Conservation (phyloP, 2,888 invertebrate species). For the Sesamia inferens region DNA sequence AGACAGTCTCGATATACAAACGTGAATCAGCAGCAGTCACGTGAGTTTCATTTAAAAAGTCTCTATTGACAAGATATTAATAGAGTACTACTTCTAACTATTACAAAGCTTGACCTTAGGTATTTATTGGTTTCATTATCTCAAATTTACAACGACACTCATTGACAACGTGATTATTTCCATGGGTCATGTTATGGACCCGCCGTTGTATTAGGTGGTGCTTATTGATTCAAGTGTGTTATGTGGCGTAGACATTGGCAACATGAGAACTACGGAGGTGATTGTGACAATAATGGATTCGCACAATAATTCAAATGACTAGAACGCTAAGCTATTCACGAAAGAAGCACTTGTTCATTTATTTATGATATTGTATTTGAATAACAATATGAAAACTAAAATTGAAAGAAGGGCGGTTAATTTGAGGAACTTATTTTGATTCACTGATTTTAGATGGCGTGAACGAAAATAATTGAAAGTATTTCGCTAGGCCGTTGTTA, state of each 20-base stretch:
- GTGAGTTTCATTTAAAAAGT: slow-evolving; percentile 24
- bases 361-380: background rate
- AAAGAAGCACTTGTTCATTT: background rate
- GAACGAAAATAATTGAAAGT: too few species aligned
- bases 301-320: slow-evolving; percentile 3
- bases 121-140: slow-evolving; percentile 51
- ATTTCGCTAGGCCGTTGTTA: too few species aligned
- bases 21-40: slow-evolving; percentile 31
- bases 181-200: slow-evolving; percentile 34
- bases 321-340: background rate
- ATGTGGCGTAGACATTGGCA: slow-evolving; percentile 8
- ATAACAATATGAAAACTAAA: background rate
- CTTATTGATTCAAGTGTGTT: slow-evolving; percentile 30
- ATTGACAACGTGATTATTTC: slow-evolving; percentile 43
- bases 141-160: slow-evolving; percentile 49
- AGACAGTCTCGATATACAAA: slow-evolving; percentile 6
- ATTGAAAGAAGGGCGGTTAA: background rate
- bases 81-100: slow-evolving; percentile 24
- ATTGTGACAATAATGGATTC: slow-evolving; percentile 12
- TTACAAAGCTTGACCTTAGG: slow-evolving; percentile 45
- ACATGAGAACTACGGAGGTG: slow-evolving; percentile 1
- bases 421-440: too few species aligned
- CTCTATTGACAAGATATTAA: slow-evolving; percentile 23
- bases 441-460: too few species aligned
- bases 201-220: slow-evolving; percentile 11